A percentile compares a stretch with the other conserved stretches of the same genome.
Evolutionary conservation across 2,797 vertebrate species (phyloP).

Genomic region (Dendrocincla tyrannina): DNA sequence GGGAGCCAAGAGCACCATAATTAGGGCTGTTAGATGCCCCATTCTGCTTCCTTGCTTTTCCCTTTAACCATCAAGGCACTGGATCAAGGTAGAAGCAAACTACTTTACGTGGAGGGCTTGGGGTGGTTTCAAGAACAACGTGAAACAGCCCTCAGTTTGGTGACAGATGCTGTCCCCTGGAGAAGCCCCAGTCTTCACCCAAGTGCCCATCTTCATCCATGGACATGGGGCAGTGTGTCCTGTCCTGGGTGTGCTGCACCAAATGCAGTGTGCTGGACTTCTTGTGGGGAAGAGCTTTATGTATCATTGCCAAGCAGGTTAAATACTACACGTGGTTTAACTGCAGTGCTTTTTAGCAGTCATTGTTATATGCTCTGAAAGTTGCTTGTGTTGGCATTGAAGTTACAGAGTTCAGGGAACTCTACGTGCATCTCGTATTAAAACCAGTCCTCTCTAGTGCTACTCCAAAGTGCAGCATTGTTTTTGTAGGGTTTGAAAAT

Average conservation of each 20-base stretch:
- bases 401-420: not conserved
- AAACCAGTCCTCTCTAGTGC: not conserved
- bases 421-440: not conserved
- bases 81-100: not conserved
- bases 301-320: not conserved
- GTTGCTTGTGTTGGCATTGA: not conserved
- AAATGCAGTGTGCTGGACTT: not conserved
- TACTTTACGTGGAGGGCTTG: not conserved
- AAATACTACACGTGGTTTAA: not conserved
- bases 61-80: slow-evolving; percentile 28
- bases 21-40: slow-evolving; percentile 26
- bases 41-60: not conserved
- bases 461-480: not conserved
- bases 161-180: not conserved
- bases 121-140: not conserved
- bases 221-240: accelerated
- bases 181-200: not conserved
- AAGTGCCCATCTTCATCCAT: not conserved
- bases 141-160: not conserved
- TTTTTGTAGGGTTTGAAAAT: not conserved
- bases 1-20: slow-evolving; percentile 21
- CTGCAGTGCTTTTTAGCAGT: not conserved
- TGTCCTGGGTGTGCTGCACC: accelerated
- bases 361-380: accelerated
- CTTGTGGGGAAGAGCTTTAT: not conserved